Evolutionary conservation across 2,888 invertebrate species (phyloP).

Genomic region (Nomada flava): DNA sequence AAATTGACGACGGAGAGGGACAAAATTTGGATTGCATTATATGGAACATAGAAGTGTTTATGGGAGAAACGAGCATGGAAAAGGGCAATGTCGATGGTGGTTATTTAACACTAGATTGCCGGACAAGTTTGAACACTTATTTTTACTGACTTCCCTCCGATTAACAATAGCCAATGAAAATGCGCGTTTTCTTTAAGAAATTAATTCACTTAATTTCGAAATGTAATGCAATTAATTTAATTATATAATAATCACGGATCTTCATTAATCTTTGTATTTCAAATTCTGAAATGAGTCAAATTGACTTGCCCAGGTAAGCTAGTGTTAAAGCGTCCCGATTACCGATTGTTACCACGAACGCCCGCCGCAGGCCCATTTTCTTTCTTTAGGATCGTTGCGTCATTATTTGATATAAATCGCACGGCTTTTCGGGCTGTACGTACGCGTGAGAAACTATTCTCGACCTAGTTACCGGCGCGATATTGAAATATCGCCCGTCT

Average conservation of each 20-base stretch:
- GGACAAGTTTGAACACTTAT: too few relatives aligned
- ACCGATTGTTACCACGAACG: conserved; percentile 58
- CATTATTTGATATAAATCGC: conserved; percentile 60
- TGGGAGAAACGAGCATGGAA: conserved; percentile 34
- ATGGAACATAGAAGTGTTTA: background rate
- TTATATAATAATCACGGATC: too few relatives aligned
- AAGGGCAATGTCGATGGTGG: conserved; percentile 48
- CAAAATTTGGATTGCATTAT: background rate
- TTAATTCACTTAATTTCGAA: too few relatives aligned
- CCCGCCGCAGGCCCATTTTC: conserved; percentile 56
- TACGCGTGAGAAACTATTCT: conserved; percentile 44
- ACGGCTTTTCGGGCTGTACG: conserved; percentile 20
- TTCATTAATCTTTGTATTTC: too few relatives aligned
- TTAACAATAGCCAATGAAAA: too few relatives aligned
- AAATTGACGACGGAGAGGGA: background rate
- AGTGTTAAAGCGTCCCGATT: conserved; percentile 5
- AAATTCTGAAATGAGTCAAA: too few relatives aligned
- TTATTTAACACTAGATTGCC: conserved; percentile 38
- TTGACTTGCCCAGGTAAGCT: too few relatives aligned
- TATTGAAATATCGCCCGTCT: conserved; percentile 41
- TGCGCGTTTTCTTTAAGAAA: too few relatives aligned
- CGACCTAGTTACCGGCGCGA: conserved; percentile 44
- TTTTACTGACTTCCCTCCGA: too few relatives aligned
- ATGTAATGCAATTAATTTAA: too few relatives aligned
- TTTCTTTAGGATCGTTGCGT: conserved; percentile 62